These are phyloP conservation scores for Drosophila buzzatii DNA, from an alignment of 2,888 invertebrate species.

Conservation along the genomic window DNA sequence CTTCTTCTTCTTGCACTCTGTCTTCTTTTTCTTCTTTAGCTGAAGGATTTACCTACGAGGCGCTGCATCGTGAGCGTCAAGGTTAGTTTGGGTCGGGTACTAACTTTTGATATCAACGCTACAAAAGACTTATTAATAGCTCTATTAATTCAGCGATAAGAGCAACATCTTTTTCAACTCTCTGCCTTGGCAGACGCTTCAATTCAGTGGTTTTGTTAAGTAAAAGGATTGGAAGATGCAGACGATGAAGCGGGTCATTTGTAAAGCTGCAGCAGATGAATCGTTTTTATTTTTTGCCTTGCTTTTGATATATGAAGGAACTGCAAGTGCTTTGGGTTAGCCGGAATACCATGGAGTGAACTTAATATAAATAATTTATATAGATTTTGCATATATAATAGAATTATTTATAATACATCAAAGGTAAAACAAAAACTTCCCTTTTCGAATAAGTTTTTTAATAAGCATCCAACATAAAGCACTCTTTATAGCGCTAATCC, in stretches of 20 bases:
- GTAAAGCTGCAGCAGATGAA: constrained; percentile 23
- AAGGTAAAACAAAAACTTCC: not conserved
- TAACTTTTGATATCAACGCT: constrained; percentile 53
- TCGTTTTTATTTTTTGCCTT: not conserved
- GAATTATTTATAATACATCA: not conserved
- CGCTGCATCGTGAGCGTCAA: constrained; percentile 47
- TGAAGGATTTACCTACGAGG: constrained; percentile 64
- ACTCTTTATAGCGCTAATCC: constrained; percentile 3
- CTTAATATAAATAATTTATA: not conserved
- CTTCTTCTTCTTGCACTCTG: not conserved
- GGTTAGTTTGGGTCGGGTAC: constrained; percentile 46
- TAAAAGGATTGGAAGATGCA: not conserved
- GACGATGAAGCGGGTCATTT: constrained; percentile 45
- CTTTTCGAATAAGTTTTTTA: not conserved
- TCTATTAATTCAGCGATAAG: constrained; percentile 78
- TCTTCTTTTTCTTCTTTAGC: constrained; percentile 50
- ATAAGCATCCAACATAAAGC: not conserved
- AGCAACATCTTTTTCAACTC: constrained; percentile 52
- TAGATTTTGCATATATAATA: not conserved
- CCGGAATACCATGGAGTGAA: not conserved
- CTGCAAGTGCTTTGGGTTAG: constrained; percentile 10
- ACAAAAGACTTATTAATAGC: constrained; percentile 81
- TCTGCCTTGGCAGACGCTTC: constrained; percentile 29
- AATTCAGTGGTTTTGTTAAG: constrained; percentile 48
- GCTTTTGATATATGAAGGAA: constrained; percentile 15